Evolutionary conservation across 1,140 invertebrate species (phyloP).

Genomic region (Drosophila auraria): DNA sequence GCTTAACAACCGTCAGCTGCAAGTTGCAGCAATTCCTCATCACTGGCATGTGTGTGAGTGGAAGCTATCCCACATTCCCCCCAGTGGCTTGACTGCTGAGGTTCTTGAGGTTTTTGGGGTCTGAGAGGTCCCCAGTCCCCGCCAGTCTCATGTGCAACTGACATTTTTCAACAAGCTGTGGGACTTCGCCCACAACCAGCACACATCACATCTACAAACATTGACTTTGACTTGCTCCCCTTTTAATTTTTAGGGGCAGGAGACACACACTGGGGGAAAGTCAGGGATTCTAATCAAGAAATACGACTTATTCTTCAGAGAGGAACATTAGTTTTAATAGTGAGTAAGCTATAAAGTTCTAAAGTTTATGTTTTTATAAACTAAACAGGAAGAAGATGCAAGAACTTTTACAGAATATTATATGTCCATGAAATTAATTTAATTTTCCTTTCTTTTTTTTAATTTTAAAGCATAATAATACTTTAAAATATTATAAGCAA

Average conservation of each 20-base stretch:
- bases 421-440: no score
- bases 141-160: conserved; percentile 54
- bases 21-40: conserved; percentile 46
- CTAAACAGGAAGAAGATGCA: no score
- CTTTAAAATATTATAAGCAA: no score
- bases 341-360: not conserved
- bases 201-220: conserved; percentile 60
- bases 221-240: conserved; percentile 69
- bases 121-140: conserved; percentile 29
- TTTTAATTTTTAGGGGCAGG: conserved; percentile 44
- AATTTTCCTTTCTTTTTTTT: no score
- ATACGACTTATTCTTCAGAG: not conserved
- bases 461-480: not conserved
- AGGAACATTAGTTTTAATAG: not conserved
- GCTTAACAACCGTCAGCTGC: conserved; percentile 57
- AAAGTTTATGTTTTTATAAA: not conserved
- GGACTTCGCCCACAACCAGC: conserved; percentile 27
- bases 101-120: conserved; percentile 45
- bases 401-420: not conserved
- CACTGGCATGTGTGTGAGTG: conserved; percentile 5
- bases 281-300: conserved; percentile 11
- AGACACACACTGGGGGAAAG: conserved; percentile 21
- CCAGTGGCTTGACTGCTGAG: conserved; percentile 47
- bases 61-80: not conserved
- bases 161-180: conserved; percentile 67